Base-by-base conservation (phyloP, 2,888 invertebrate genomes). In the Pardosa pseudoannulata region DNA sequence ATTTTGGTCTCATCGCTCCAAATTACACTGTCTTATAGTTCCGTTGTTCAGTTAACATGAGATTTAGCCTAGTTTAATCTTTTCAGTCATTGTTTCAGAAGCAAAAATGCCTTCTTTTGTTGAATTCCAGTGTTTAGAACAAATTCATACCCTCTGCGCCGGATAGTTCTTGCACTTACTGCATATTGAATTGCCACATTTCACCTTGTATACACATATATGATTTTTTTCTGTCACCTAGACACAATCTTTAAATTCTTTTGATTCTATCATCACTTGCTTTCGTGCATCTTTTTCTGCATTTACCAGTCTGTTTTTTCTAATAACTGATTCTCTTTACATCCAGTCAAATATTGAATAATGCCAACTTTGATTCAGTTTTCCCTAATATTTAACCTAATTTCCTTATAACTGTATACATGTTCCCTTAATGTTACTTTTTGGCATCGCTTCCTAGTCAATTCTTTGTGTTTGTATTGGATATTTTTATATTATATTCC, bases 21-120 rank as follows among this genome's bases (percentile, higher is more conserved):
- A 31, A 73, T 73, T 11, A 29, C 56, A 31, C n/a, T 70, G 28
- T 41, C 9, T 16, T 28, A 28, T 29, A 29, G 72, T 50, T 36
- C 72, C 31, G 13, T 27, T 28, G n/a, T 56, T 56, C 56, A 73
- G n/a, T 56, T 73, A 73, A 56, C n/a, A 56, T 50, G 73, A 16
- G 68, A 16, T 73, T 73, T 73, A 31, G 62, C 56, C 73, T 19
- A 46, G n/a, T 73, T 27, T 73, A 73, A 73, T 46, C 73, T 73
- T 73, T 73, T 56, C 31, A 56, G 19, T 31, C 32, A 56, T 73
- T 73, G 71, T 50, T 73, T 56, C 5, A 56, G 56, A 29, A 28
- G 56, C 32, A 73, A 62, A 29, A 73, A 31, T 46, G 31, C 1
- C 31, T 41, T 73, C 56, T 73, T 56, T 29, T 56, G 5, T 73